Evolutionary conservation across 2,113 vertebrate species (phyloP), one percentile per base, ranked within the genome.

Genomic region (Otus sunia): DNA sequence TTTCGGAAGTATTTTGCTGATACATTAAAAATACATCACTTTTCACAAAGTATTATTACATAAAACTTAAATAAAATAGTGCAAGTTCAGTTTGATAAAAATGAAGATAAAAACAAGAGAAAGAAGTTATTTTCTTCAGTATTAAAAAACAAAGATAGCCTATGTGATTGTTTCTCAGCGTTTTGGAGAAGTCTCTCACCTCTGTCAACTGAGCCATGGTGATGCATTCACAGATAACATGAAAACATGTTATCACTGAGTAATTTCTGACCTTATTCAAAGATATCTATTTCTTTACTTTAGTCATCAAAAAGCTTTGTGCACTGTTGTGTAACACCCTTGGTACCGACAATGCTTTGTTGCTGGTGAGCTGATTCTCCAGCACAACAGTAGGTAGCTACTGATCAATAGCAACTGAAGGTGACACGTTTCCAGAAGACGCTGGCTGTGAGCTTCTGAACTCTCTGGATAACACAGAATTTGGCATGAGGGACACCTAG

Each of bases 231-330:
- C 73, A 91, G 89, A 53, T 75, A 96, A 91, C 86, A 87, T 34
- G 62, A 94, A 89, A 96, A 89, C 84, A 75, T 75, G 62, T 95
- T 96, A 90, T 94, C 87, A 76, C 62, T 90, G 81, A 85, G 87
- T 95, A 91, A 90, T 96, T 96, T 94, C 80, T 96, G 93, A 96
- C 93, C 87, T 91, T 91, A 82, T 87, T 95, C 90, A 89, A 87
- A 96, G 83, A 22, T 78, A 45, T 4, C 19, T 92, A 34, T 91
- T 77, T 43, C 80, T 92, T 92, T 86, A 69, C 37, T 94, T 96
- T 52, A 89, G 72, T 85, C 91, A 79, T 95, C 80, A 95, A 94
- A 96, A 94, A 89, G 43, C 62, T 81, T n/a, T 78, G 53, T 60
- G 39, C 53, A 12, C 73, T 87, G 32, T 87, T 95, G 80, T 78